Evolutionary conservation across 2,888 invertebrate genomes (phyloP).

Genomic region (Stegana nigrithorax): DNA sequence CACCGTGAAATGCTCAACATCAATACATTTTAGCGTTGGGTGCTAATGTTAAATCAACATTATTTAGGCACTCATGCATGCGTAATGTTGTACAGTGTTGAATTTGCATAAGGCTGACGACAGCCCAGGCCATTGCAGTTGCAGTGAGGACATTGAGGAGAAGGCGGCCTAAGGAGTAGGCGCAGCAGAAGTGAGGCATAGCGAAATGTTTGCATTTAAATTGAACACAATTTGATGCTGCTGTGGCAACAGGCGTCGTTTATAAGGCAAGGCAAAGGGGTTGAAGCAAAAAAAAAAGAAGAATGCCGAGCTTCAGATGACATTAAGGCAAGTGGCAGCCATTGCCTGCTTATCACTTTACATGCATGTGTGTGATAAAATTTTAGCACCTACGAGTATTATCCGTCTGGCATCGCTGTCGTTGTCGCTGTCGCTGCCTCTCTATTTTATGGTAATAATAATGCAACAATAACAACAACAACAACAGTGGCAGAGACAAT

Average conservation of each 20-base stretch:
- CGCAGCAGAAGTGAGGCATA: not conserved
- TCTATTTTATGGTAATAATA: conserved; percentile 2
- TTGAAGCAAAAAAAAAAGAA: not conserved
- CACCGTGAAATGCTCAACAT: no score
- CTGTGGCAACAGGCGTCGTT: not conserved
- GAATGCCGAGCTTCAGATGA: not conserved
- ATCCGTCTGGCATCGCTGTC: not conserved
- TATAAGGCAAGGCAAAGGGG: not conserved
- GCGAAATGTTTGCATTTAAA: conserved; percentile 54
- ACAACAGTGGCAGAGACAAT: not conserved
- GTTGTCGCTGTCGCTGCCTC: not conserved
- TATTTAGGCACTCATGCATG: conserved; percentile 66
- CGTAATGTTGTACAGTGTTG: conserved; percentile 60
- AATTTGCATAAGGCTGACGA: conserved; percentile 17
- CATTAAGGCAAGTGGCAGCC: not conserved
- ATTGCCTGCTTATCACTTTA: conserved; percentile 10
- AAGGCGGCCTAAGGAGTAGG: not conserved
- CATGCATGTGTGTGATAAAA: conserved; percentile 42
- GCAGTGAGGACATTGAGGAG: conserved; percentile 18
- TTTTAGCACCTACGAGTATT: conserved; percentile 43
- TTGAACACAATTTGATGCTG: conserved; percentile 39
- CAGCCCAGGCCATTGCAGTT: conserved; percentile 32
- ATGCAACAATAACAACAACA: conserved; percentile 23
- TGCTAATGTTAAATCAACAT: conserved; percentile 67
- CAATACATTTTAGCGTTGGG: no score